Conservation (phyloP, 2,113 vertebrate genomes). For the Hassar affinis region DNA sequence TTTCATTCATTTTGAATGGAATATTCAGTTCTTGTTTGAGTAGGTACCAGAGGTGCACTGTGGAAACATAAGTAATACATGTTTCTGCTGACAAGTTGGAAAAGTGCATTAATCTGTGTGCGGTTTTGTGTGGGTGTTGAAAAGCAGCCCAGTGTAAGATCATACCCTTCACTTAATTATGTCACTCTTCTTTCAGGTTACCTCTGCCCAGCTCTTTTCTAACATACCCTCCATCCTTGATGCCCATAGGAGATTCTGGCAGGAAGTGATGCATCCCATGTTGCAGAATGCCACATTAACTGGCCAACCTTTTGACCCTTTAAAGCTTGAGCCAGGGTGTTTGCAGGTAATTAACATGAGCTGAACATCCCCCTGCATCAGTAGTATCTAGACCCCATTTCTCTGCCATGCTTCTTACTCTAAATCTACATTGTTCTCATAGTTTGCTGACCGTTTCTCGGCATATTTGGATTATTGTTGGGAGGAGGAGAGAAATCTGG, state of each 20-base stretch:
- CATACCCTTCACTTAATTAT: constrained; percentile 8
- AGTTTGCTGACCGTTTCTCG: constrained; percentile 76
- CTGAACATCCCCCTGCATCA: background rate
- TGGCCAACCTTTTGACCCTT: constrained; percentile 75
- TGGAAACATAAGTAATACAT: constrained; percentile 29
- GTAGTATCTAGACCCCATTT: background rate
- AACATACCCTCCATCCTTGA: constrained; percentile 73
- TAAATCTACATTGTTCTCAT: background rate
- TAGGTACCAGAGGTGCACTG: background rate
- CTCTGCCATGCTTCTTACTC: background rate
- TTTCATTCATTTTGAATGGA: constrained; percentile 47
- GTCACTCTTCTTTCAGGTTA: constrained; percentile 62
- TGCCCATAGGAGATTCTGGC: constrained; percentile 76
- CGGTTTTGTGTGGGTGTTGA: constrained; percentile 33
- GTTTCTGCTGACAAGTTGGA: constrained; percentile 61
- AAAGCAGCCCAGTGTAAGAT: constrained; percentile 30
- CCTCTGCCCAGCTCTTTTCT: constrained; percentile 72
- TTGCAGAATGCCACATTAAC: constrained; percentile 67
- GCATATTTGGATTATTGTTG: constrained; percentile 77
- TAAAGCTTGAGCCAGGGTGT: constrained; percentile 72
- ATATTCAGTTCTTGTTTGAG: constrained; percentile 43
- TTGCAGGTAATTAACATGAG: constrained; percentile 66
- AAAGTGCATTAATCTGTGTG: constrained; percentile 45
- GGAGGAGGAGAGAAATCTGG: constrained; percentile 72
- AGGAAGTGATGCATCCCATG: constrained; percentile 76